Conservation (phyloP, 2,113 vertebrate genomes). For the mouse (Mus musculus) region GRCm39 chr6:128969501-128970000, state of each 20-base stretch:
- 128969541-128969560: neutral
- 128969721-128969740: neutral
- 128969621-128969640: neutral
- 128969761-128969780: neutral
- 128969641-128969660: too few relatives aligned
- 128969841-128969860: too few relatives aligned
- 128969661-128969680: too few relatives aligned
- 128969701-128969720: neutral
- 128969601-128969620: neutral
- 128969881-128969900: too few relatives aligned
- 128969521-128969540: neutral
- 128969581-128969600: neutral
- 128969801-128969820: too few relatives aligned
- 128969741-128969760: neutral
- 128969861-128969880: too few relatives aligned
- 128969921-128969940: too few relatives aligned
- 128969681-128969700: too few relatives aligned
- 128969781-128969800: too few relatives aligned
- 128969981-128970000: neutral
- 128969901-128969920: too few relatives aligned
- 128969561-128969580: neutral
- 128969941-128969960: neutral
- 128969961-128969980: neutral
- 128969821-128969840: too few relatives aligned
- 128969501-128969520: neutral